Base-by-base conservation (phyloP, 2,113 vertebrate species). In the Turnix velox region DNA sequence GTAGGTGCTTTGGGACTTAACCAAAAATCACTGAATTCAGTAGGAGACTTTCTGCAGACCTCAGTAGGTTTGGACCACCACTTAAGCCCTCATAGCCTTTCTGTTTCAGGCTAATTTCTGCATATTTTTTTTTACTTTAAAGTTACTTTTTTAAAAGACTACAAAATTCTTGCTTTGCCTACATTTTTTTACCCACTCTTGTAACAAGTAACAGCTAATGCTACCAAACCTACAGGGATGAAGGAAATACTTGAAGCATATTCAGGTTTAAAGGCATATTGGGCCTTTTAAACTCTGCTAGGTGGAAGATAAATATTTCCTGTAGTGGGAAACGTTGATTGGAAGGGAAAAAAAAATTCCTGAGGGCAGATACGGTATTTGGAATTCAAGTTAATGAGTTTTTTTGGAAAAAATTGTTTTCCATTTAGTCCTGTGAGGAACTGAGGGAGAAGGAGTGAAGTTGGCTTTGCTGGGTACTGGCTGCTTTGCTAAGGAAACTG, bases 281-380 rank as follows among this genome's bases (percentile, higher is more conserved):
- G 77, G 87, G 81, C 54, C 84, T 92, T 92, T 92, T 88, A 88
- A 93, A 88, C 42, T 24, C 88, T 83, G 31, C 63, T 94, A 49
- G 93, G 90, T 96, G 68, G 88, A 91, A 95, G 72, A 83, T 54
- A 88, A 92, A 69, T 91, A 94, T 95, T 94, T 90, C 88, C 92
- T 82, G 28, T 84, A 82, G 71, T 73, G 62, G 84, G 71, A 91
- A 79, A 69, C 72, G 17, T 90, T 93, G 92, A 93, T 78, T 91
- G 88, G 84, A 93, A 95, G 62, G 40, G 68, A 89, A 82, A 78
- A 72, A 87, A 86, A 88, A 93, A 90, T 75, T 93, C 87, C 67
- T 84, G 87, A 93, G 92, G 94, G 84, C 62, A 91, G 77, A 89
- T 94, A 66, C 2, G 42, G 87, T 73, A 79, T 94, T 95, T 74